A percentile compares a stretch with the other conserved stretches of the same genome.
phyloP scores from a whole-genome alignment of 2,113 vertebrate species.

The Ptychochromis oligacanthus region DNA sequence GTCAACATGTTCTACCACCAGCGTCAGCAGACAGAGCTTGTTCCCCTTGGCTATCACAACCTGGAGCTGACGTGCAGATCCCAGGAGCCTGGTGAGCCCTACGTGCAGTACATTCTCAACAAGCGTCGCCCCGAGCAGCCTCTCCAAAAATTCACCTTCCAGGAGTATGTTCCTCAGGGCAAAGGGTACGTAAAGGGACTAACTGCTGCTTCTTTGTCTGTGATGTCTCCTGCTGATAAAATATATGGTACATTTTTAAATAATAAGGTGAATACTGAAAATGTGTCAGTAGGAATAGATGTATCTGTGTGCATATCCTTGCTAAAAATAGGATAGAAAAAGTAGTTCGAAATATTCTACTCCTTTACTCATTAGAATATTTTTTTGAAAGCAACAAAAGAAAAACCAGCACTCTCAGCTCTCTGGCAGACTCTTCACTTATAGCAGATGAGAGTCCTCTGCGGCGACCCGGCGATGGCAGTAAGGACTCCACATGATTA shows the following conservation, averaged over 20 bases:
- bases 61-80: conserved; percentile 84
- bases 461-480: conserved; percentile 53
- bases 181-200: conserved; percentile 76
- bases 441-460: conserved; percentile 63
- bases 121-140: conserved; percentile 69
- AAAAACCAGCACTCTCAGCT: conserved; percentile 69
- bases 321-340: background rate
- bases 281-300: background rate
- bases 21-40: conserved; percentile 80
- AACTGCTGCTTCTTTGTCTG: background rate
- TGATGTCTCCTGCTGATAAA: background rate
- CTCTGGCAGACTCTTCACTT: conserved; percentile 47
- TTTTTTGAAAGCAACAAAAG: conserved; percentile 62
- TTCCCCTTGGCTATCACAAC: conserved; percentile 82
- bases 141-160: conserved; percentile 78
- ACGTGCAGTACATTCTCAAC: conserved; percentile 82
- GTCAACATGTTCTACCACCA: conserved; percentile 89
- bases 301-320: background rate
- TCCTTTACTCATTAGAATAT: background rate
- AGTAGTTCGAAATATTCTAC: background rate
- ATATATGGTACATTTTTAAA: background rate
- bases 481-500: conserved; percentile 52
- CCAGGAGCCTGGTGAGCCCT: conserved; percentile 85
- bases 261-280: background rate
- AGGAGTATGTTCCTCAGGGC: conserved; percentile 76